phyloP scores from a whole-genome alignment of 2,797 vertebrate genomes.

The Acipenser transmontanus region DNA sequence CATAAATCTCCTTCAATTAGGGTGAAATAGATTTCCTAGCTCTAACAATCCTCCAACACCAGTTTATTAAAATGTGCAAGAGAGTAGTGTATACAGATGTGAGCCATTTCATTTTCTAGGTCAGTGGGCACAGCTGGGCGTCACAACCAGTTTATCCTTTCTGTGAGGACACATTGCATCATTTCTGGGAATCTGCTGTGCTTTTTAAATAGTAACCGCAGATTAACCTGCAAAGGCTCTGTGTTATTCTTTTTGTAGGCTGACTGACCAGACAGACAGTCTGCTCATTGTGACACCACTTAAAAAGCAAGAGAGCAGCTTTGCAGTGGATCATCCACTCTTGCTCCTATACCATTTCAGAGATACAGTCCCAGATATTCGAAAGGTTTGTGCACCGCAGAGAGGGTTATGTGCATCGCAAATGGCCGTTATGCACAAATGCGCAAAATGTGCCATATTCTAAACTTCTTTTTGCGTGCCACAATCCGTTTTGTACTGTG shows the following conservation, averaged over 20 bases:
- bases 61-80: slow-evolving; percentile 12
- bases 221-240: slow-evolving; percentile 17
- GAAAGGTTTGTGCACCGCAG: no score
- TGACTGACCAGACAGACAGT: slow-evolving; percentile 10
- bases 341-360: slow-evolving; percentile 16
- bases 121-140: slow-evolving; percentile 47
- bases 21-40: slow-evolving; percentile 3
- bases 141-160: slow-evolving; percentile 24
- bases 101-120: slow-evolving; percentile 36
- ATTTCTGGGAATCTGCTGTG: slow-evolving; percentile 26
- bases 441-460: no score
- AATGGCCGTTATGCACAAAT: no score
- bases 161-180: slow-evolving; percentile 34
- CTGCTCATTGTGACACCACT: slow-evolving; percentile 2
- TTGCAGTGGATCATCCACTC: slow-evolving; percentile 4
- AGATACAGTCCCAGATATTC: no score
- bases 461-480: no score
- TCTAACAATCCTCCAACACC: slow-evolving; percentile 13
- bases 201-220: slow-evolving; percentile 20
- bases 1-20: slow-evolving; percentile 30
- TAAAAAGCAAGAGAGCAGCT: slow-evolving; percentile 9
- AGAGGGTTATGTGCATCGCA: no score
- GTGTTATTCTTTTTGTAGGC: slow-evolving; percentile 6
- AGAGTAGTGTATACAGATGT: slow-evolving; percentile 9
- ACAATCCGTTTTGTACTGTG: no score